A percentile compares a stretch with the other conserved stretches of the same genome.
Evolutionary conservation across 2,113 vertebrate genomes (phyloP).

Genomic region (Corythornis madagascariensis): DNA sequence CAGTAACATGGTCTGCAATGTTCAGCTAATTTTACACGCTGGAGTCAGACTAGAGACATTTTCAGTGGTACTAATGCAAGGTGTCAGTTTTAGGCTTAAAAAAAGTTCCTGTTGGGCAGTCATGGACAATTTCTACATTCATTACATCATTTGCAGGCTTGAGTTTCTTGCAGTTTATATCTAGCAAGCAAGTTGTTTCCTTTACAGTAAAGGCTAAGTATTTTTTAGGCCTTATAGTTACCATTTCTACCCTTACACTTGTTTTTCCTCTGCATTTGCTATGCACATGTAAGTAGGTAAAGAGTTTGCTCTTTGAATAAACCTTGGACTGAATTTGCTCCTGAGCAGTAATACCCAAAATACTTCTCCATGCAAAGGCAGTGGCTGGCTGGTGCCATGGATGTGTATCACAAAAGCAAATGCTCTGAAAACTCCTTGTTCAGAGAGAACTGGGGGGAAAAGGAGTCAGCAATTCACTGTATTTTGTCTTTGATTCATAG

Average conservation of each 20-base stretch:
- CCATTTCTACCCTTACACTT: not conserved
- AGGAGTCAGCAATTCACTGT: not conserved
- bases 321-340: not conserved
- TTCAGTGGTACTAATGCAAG: not conserved
- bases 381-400: not conserved
- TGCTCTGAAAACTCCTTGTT: not conserved
- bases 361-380: not conserved
- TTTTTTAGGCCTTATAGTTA: not conserved
- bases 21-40: conserved; percentile 1
- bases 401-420: not conserved
- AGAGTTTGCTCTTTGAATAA: not conserved
- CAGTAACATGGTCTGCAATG: not conserved
- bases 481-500: not conserved
- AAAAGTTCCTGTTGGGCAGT: not conserved
- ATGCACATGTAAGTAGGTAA: not conserved
- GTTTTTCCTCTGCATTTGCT: not conserved
- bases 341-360: not conserved
- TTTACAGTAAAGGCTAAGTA: not conserved
- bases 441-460: not conserved
- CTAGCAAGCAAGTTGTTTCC: not conserved
- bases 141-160: not conserved
- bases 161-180: not conserved
- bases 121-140: not conserved
- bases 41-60: not conserved
- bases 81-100: not conserved